Evolutionary conservation across 2,113 vertebrate species (phyloP).

Genomic region (Onychorhynchus coronatus): DNA sequence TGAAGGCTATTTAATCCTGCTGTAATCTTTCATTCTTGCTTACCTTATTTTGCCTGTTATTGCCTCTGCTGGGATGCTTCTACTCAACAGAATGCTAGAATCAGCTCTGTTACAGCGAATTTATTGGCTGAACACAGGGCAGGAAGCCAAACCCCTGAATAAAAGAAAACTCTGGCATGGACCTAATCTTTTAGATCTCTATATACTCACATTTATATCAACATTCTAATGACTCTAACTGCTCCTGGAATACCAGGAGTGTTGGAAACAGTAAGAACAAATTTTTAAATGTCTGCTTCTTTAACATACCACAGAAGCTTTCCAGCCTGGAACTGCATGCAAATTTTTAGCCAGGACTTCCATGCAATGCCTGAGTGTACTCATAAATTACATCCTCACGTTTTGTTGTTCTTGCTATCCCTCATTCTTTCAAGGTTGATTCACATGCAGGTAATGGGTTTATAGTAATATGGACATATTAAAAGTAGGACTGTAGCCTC

Average conservation of each 20-base stretch:
- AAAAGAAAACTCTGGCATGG: neutral
- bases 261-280: neutral
- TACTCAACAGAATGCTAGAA: neutral
- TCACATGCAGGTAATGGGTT: neutral
- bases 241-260: neutral
- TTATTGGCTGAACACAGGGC: slow-evolving; percentile 41
- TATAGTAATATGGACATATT: neutral
- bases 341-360: neutral
- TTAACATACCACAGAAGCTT: neutral
- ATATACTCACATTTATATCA: neutral
- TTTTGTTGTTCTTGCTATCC: neutral
- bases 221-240: neutral
- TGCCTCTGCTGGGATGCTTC: neutral
- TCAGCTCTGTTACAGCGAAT: slow-evolving; percentile 7
- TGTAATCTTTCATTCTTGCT: neutral
- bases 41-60: slow-evolving; percentile 6
- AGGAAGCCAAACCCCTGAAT: slow-evolving; percentile 16
- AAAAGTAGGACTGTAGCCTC: neutral
- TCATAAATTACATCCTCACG: neutral
- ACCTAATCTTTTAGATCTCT: neutral
- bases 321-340: neutral
- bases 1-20: neutral
- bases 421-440: neutral
- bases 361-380: neutral
- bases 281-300: neutral